Evolutionary conservation across 2,888 invertebrate genomes (phyloP).

Genomic region (Ochropacha duplaris): DNA sequence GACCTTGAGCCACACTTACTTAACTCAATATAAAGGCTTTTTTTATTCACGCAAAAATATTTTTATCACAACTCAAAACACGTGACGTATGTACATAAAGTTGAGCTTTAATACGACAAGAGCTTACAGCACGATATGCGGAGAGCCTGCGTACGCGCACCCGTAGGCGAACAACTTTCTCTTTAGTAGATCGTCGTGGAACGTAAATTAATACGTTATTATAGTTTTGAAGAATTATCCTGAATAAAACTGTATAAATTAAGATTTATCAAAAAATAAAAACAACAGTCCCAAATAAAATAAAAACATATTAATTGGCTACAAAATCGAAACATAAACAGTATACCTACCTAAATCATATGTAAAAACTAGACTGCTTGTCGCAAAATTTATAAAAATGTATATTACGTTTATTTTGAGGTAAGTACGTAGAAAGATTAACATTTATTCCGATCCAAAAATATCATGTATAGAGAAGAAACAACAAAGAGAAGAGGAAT

Average conservation of each 20-base stretch:
- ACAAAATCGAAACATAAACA: too few species aligned
- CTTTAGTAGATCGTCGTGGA: conserved; percentile 44
- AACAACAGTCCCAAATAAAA: not conserved
- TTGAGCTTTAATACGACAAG: conserved; percentile 25
- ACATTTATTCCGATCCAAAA: too few species aligned
- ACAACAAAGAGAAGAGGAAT: too few species aligned
- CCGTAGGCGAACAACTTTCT: conserved; percentile 75
- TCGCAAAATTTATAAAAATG: too few species aligned
- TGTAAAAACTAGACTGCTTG: too few species aligned
- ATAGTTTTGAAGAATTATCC: not conserved
- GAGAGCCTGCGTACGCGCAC: conserved; percentile 44
- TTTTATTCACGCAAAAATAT: not conserved
- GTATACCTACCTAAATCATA: too few species aligned
- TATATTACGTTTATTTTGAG: too few species aligned
- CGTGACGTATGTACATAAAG: conserved; percentile 5
- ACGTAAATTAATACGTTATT: not conserved
- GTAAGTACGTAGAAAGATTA: too few species aligned
- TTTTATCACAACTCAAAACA: conserved; percentile 3
- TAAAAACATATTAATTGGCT: not conserved
- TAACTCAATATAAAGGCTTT: not conserved
- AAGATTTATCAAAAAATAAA: not conserved
- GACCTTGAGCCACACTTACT: not conserved
- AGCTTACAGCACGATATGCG: conserved; percentile 36
- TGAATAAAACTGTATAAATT: not conserved
- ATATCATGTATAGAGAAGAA: too few species aligned